phyloP scores from a whole-genome alignment of 2,797 vertebrate species.

The Picus viridis region DNA sequence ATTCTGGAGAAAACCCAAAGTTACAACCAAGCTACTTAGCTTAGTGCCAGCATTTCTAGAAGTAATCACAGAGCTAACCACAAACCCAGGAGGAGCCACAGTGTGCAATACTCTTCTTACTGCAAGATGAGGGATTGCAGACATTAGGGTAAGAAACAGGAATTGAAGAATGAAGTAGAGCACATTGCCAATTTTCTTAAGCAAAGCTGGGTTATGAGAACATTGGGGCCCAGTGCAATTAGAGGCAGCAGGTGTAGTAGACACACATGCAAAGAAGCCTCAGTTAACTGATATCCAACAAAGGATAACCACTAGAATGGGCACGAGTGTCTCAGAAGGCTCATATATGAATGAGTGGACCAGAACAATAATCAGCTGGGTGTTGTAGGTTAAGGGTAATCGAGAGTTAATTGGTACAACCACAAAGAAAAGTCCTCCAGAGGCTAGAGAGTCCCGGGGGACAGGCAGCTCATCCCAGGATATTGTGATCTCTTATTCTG shows the following conservation, averaged over 20 bases:
- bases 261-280: neutral
- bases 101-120: fast-evolving
- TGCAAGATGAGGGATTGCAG: neutral
- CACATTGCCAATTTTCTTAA: neutral
- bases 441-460: too few relatives aligned
- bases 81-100: neutral
- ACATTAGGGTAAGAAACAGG: neutral
- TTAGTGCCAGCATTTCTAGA: neutral
- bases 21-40: neutral
- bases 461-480: too few relatives aligned
- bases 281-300: neutral
- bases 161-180: neutral
- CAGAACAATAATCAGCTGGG: neutral
- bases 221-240: neutral
- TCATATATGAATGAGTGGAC: fast-evolving
- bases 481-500: too few relatives aligned
- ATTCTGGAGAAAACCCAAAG: neutral
- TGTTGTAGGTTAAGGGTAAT: too few relatives aligned
- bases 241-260: fast-evolving
- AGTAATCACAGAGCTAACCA: neutral
- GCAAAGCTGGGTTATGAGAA: neutral
- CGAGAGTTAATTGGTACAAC: too few relatives aligned
- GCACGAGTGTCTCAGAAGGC: neutral
- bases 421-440: too few relatives aligned
- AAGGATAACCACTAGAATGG: neutral